Conservation (phyloP, 2,888 invertebrate genomes). For the Coleophora deauratella region DNA sequence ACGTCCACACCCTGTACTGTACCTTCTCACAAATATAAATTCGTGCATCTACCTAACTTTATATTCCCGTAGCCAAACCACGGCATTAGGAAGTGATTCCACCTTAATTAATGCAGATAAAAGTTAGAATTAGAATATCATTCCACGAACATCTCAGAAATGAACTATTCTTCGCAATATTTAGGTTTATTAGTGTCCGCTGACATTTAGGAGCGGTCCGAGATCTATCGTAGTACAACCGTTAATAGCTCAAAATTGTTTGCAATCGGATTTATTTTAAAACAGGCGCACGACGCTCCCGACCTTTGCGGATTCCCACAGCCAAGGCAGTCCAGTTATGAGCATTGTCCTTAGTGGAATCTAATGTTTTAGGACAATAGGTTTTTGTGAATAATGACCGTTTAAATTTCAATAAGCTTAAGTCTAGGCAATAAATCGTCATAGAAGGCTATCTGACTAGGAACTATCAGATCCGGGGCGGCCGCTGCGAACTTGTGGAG, state of each 20-base stretch:
- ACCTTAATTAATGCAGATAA: no score
- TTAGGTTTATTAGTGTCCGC: constrained; percentile 17
- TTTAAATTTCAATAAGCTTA: constrained; percentile 64
- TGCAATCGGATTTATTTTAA: constrained; percentile 32
- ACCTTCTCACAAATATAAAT: no score
- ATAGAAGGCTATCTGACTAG: constrained; percentile 66
- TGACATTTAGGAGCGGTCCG: constrained; percentile 29
- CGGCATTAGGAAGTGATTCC: no score
- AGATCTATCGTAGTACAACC: constrained; percentile 20
- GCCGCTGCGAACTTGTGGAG: constrained; percentile 28
- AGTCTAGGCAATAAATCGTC: constrained; percentile 61
- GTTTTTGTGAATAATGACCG: constrained; percentile 46
- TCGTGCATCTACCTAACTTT: no score
- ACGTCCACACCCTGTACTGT: no score
- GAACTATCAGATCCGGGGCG: constrained; percentile 61
- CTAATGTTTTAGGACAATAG: constrained; percentile 37
- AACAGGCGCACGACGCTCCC: constrained; percentile 28
- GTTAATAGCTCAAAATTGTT: constrained; percentile 35
- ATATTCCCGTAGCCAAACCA: no score
- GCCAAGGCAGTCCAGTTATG: constrained; percentile 15
- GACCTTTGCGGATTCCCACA: constrained; percentile 27
- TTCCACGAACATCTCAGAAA: constrained; percentile 4
- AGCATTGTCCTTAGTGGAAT: constrained; percentile 21
- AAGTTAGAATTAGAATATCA: background rate
- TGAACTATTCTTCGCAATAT: background rate